Evolutionary conservation across 2,888 invertebrate species (phyloP), one percentile per base, ranked within the genome.

Genomic region (Muschampia plurimacula): DNA sequence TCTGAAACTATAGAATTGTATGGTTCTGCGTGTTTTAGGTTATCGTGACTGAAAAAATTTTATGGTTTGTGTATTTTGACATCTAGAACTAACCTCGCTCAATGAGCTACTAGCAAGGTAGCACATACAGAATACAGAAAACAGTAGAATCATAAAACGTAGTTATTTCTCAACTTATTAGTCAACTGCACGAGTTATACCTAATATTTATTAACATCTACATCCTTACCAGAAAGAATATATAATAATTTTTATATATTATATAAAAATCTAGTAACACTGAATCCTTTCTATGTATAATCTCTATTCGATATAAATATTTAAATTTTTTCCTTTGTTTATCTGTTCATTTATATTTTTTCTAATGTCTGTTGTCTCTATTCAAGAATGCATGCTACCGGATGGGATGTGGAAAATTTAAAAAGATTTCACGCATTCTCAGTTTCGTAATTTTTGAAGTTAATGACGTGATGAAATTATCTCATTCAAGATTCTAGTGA

Each of bases 401-500:
- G 68, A 72, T 64, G 49, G 67, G 67, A 67, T 64, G 71, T 71
- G 75, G 71, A 62, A 60, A 67, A 63, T 67, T 69, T 66, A 66
- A 63, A 69, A 71, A 73, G 72, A 64, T 76, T 74, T 76, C 60
- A 73, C 68, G 59, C 60, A 65, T 73, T 65, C 46, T 59, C 52
- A 60, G 74, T 76, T 73, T 71, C 65, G 64, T 64, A 72, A 62
- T 72, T 66, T 60, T 52, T 52, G 52, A 72, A 72, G 68, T 66
- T 72, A 74, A 73, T 74, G 77, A 77, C 76, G 74, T 79, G 74
- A 77, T 78, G 77, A 77, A 73, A 76, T 78, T 74, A 76, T 81
- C 80, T 83, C 83, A 83, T 83, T 83, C 81, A 84, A 81, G 82
- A 81, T 79, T 79, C 79, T 80, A 77, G 81, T 76, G 78, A 83